Evolutionary conservation across 2,797 vertebrate species (phyloP).

Genomic region (Hippoglossus hippoglossus): DNA sequence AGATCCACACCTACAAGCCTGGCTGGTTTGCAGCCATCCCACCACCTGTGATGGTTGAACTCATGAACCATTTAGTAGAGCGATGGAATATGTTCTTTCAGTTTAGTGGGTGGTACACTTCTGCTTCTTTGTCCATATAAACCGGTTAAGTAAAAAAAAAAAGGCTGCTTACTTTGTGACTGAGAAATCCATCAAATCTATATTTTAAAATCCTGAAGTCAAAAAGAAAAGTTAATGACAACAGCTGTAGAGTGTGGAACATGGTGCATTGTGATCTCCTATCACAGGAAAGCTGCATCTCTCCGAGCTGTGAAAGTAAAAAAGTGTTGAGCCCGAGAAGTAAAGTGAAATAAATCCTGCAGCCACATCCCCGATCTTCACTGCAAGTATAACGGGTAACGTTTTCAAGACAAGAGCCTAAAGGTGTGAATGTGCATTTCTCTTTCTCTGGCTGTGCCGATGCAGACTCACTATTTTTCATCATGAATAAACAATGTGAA

Average conservation of each 20-base stretch:
- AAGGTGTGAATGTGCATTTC: background rate
- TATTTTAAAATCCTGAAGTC: no score
- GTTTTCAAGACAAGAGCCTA: background rate
- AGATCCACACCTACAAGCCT: background rate
- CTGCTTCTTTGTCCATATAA: background rate
- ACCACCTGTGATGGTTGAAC: background rate
- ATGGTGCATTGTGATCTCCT: background rate
- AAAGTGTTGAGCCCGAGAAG: background rate
- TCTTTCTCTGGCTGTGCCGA: background rate
- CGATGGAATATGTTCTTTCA: background rate
- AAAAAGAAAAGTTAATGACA: background rate
- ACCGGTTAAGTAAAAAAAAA: no score
- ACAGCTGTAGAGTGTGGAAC: background rate
- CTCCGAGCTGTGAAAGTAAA: no score
- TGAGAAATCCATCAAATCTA: no score
- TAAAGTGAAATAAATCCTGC: background rate
- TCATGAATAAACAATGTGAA: constrained; percentile 2
- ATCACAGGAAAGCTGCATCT: background rate
- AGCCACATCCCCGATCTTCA: background rate
- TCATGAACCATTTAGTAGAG: background rate
- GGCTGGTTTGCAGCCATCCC: background rate
- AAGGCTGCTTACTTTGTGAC: no score
- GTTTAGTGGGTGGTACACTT: background rate
- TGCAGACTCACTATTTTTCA: background rate
- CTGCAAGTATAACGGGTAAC: background rate